phyloP scores from a whole-genome alignment of 2,797 vertebrate species.

The Microhierax caerulescens region DNA sequence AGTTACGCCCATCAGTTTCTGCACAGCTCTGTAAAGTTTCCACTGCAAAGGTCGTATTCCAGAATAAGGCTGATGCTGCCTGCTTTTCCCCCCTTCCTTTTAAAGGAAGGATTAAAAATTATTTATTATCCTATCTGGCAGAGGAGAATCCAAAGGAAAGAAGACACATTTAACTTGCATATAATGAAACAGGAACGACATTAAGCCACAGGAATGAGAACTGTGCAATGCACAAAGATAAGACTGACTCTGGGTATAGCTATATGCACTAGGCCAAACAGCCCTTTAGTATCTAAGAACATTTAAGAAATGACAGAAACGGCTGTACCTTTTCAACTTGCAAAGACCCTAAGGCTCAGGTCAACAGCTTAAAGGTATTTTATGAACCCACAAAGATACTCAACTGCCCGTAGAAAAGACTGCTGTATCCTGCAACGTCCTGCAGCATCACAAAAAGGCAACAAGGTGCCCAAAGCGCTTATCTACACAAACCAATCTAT shows the following conservation, averaged over 20 bases:
- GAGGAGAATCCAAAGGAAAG: neutral
- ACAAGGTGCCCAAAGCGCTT: rapidly evolving
- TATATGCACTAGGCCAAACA: rapidly evolving
- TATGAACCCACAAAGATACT: neutral
- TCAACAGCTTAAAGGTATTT: rapidly evolving
- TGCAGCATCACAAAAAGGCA: rapidly evolving
- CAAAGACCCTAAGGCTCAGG: neutral
- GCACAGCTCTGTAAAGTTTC: neutral
- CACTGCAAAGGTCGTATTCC: rapidly evolving
- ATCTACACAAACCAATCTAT: rapidly evolving
- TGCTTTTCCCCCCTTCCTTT: neutral
- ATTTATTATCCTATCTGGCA: neutral
- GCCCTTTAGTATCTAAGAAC: neutral
- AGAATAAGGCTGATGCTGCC: neutral
- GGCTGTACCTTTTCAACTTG: neutral
- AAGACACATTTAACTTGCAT: neutral
- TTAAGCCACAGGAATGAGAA: neutral
- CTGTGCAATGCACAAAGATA: neutral
- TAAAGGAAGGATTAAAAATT: neutral
- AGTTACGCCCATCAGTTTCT: neutral
- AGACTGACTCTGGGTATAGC: neutral
- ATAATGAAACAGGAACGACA: neutral
- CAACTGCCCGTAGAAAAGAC: neutral
- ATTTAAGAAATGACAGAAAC: neutral
- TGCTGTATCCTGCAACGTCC: neutral